Evolutionary conservation across 2,797 vertebrate species (phyloP).

Genomic region (Melanotaenia trifasciata): DNA sequence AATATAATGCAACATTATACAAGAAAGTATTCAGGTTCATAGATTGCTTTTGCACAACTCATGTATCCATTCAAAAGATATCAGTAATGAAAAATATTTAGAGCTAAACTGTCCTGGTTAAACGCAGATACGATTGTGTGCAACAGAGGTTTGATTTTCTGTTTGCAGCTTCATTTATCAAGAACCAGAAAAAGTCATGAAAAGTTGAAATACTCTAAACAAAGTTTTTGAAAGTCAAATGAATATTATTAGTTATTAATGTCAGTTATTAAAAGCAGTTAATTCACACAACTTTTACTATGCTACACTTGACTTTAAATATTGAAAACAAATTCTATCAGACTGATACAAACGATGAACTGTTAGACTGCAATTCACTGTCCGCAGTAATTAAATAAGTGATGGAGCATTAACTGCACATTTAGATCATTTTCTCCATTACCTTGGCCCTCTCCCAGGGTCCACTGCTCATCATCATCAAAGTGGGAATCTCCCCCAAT

Average conservation of each 20-base stretch:
- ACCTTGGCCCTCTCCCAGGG: slow-evolving; percentile 97
- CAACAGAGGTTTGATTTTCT: slow-evolving; percentile 25
- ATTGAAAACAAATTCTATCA: background rate
- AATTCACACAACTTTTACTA: background rate
- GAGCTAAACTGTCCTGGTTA: slow-evolving; percentile 53
- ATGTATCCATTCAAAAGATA: slow-evolving; percentile 34
- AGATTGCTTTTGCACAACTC: slow-evolving; percentile 29
- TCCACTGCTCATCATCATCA: slow-evolving; percentile 98
- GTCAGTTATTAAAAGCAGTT: background rate
- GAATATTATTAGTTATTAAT: background rate
- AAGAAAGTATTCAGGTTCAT: slow-evolving; percentile 17
- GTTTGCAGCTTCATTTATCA: slow-evolving; percentile 28
- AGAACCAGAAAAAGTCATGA: slow-evolving; percentile 35
- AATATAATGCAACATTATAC: background rate
- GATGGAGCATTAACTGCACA: background rate
- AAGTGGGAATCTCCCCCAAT: slow-evolving; percentile 99
- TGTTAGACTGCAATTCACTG: background rate
- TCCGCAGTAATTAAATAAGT: background rate
- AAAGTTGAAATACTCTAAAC: slow-evolving; percentile 24
- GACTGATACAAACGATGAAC: background rate
- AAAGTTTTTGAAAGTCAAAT: slow-evolving; percentile 24
- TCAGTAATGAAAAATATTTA: slow-evolving; percentile 27
- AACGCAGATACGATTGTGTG: slow-evolving; percentile 30
- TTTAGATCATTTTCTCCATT: slow-evolving; percentile 27
- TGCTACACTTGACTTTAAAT: background rate